These are phyloP conservation scores for Eupithecia subumbrata DNA, from an alignment of 2,888 invertebrate genomes.

Conservation along the genomic window DNA sequence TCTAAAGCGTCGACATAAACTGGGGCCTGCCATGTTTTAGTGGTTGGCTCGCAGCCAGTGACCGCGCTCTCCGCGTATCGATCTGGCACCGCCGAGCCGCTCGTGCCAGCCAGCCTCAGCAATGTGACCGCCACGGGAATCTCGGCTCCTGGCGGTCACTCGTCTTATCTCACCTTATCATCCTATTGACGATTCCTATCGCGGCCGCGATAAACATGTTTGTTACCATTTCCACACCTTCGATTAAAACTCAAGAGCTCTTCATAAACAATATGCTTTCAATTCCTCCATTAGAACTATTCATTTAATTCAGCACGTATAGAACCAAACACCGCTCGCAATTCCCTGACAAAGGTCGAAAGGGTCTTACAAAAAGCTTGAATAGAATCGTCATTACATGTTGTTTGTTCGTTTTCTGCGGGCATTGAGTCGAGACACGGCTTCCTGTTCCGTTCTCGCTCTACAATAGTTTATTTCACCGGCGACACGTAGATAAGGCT, in stretches of 20 bases:
- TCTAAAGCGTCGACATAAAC: constrained; percentile 58
- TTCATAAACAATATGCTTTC: constrained; percentile 24
- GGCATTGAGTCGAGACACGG: constrained; percentile 61
- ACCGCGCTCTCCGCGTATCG: constrained; percentile 55
- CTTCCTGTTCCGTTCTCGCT: constrained; percentile 72
- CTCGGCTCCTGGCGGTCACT: constrained; percentile 45
- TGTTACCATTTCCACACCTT: constrained; percentile 32
- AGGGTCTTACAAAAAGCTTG: constrained; percentile 69
- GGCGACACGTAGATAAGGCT: constrained; percentile 51
- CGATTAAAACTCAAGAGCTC: constrained; percentile 28
- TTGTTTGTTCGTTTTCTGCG: constrained; percentile 65
- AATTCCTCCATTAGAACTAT: constrained; percentile 27
- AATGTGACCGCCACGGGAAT: constrained; percentile 54
- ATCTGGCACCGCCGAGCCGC: constrained; percentile 54
- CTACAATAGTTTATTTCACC: constrained; percentile 48
- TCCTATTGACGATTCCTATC: constrained; percentile 44
- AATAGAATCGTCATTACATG: constrained; percentile 69
- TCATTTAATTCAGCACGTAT: constrained; percentile 47
- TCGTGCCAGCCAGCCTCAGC: constrained; percentile 43
- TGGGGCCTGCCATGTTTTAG: constrained; percentile 62
- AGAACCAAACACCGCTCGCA: constrained; percentile 51
- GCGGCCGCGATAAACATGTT: constrained; percentile 36
- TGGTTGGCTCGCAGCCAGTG: constrained; percentile 72
- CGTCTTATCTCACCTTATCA: constrained; percentile 50
- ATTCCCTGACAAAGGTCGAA: constrained; percentile 60